Evolutionary conservation across 2,797 vertebrate genomes (phyloP).

Genomic region (Manis crassicaudata): DNA sequence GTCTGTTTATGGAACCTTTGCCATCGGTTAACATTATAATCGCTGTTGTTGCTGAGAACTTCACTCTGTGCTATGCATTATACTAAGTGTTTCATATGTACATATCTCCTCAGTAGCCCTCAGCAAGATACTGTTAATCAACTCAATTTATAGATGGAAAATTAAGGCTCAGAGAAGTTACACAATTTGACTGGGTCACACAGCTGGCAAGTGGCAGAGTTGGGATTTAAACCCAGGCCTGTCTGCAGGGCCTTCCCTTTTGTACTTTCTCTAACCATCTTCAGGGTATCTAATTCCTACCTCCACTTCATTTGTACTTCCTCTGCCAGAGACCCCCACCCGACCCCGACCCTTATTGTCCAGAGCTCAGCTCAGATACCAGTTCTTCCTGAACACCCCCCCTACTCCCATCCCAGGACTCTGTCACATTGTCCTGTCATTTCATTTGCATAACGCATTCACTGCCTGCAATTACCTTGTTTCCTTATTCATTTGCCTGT

Average conservation of each 20-base stretch:
- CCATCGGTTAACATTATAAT: fast-evolving
- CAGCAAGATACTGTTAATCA: neutral
- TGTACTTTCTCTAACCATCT: neutral
- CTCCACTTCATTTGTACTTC: neutral
- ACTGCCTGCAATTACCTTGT: neutral
- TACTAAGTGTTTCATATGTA: neutral
- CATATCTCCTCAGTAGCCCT: neutral
- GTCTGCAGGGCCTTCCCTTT: neutral
- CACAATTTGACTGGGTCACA: neutral
- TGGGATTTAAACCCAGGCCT: neutral
- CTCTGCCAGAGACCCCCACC: neutral
- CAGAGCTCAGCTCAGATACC: neutral
- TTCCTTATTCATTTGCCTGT: neutral
- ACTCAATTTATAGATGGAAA: neutral
- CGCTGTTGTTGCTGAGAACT: neutral
- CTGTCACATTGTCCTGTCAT: fast-evolving
- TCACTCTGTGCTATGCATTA: neutral
- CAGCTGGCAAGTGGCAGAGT: neutral
- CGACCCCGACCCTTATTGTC: neutral
- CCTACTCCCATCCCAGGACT: neutral
- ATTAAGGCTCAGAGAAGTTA: neutral
- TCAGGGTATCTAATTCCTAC: neutral
- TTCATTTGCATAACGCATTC: neutral
- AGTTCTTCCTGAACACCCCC: neutral
- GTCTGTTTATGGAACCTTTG: neutral